Evolutionary conservation across 2,888 invertebrate genomes (phyloP).

Genomic region (Caenorhabditis doughertyi): DNA sequence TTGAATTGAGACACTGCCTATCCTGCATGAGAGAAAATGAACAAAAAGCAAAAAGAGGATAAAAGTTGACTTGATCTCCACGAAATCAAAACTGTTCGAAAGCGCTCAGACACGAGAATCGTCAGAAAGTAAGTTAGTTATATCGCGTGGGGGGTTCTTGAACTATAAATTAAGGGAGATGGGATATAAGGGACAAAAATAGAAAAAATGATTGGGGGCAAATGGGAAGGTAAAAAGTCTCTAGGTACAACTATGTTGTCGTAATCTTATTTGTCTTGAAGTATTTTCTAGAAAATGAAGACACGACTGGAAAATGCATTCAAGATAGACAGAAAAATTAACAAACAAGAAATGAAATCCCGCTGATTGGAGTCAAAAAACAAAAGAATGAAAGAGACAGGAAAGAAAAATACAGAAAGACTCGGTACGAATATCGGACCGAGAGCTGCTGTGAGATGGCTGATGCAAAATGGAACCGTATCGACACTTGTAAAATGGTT

Average conservation of each 20-base stretch:
- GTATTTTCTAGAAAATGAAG: slow-evolving; percentile 6
- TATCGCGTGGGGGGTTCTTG: slow-evolving; percentile 7
- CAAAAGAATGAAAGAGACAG: slow-evolving; percentile 50
- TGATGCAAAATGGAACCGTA: slow-evolving; percentile 62
- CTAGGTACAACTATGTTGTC: slow-evolving; percentile 57
- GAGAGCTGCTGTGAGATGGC: slow-evolving; percentile 56
- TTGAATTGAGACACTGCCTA: slow-evolving; percentile 61
- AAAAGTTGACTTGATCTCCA: slow-evolving; percentile 31
- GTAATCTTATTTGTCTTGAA: background rate
- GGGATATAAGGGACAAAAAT: slow-evolving; percentile 23
- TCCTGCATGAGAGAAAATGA: slow-evolving; percentile 32
- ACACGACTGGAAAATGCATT: slow-evolving; percentile 46
- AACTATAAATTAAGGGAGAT: slow-evolving; percentile 50
- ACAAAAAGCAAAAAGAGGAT: slow-evolving; percentile 30
- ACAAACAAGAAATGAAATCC: slow-evolving; percentile 48
- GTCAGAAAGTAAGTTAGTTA: slow-evolving; percentile 47
- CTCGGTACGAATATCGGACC: slow-evolving; percentile 22
- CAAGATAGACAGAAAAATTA: slow-evolving; percentile 33
- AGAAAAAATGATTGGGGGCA: slow-evolving; percentile 20
- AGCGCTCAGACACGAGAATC: slow-evolving; percentile 68
- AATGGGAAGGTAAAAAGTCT: slow-evolving; percentile 25
- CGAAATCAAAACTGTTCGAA: slow-evolving; percentile 55
- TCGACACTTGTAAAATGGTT: slow-evolving; percentile 67
- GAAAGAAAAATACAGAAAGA: slow-evolving; percentile 47
- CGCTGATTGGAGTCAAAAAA: slow-evolving; percentile 56